Base-by-base conservation (phyloP, 2,113 vertebrate genomes). In the Candoia aspera region DNA sequence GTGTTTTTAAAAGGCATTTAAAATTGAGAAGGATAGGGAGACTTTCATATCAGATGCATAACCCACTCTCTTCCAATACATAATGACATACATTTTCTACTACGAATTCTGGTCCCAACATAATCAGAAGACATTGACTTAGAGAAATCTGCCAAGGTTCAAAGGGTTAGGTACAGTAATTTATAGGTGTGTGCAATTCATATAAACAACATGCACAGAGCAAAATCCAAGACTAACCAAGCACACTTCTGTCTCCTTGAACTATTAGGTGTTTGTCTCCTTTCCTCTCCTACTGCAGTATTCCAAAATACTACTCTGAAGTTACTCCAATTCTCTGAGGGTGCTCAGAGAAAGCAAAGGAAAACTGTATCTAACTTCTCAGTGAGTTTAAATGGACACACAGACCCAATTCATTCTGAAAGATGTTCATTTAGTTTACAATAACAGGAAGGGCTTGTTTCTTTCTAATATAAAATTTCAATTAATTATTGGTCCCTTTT, bases 401-500 rank as follows among this genome's bases (percentile, higher is more conserved):
- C 53, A 23, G 1, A 21, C 3, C 37, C 37, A 33, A 79, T 85
- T 42, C 0, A 46, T 62, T 15, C 86, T 64, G 6, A 23, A 89
- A 90, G 87, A 94, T 9, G 4, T 4, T 90, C 49, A 0, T 73
- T 55, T n/a, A 91, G 92, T 37, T 0, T 26, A 90, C 91, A 91
- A 84, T 1, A 42, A 46, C 26, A 26, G 58, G 53, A n/a, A 79
- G 53, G 90, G 49, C 55, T 60, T 2, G n/a, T 91, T 79, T 86
- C 42, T 91, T 3, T 88, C 10, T 1, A 92, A 91, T 84, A 79
- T 8, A 13, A 0, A 24, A 17, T 53, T 26, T 85, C 4, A 91
- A 90, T 1, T 53, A 8, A 93, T 79, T 59, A 91, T 15, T 55
- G 93, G 91, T 91, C 57, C 85, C 42, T 89, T 89, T 54, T 94